Conservation (phyloP, 2,113 vertebrate genomes). For the Odocoileus hemionus region DNA sequence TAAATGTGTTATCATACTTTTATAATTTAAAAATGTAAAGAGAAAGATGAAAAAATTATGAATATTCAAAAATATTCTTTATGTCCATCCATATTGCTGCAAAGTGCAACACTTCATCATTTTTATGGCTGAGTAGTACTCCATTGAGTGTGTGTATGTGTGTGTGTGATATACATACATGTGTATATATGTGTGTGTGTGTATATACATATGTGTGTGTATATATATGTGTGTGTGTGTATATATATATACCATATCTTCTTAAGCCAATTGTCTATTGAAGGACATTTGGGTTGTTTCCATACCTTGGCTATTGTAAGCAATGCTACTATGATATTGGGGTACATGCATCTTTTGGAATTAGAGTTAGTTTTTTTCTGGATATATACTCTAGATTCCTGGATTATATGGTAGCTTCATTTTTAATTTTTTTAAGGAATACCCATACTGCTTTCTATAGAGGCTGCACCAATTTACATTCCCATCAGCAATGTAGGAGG, state of each 20-base stretch:
- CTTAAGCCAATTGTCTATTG: not conserved
- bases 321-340: not conserved
- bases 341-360: not conserved
- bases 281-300: not conserved
- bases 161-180: not conserved
- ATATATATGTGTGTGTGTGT: accelerated
- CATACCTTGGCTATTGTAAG: not conserved
- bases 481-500: not conserved
- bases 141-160: not conserved
- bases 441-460: not conserved
- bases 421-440: not conserved
- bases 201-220: not conserved
- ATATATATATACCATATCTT: not conserved
- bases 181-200: not conserved
- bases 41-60: not conserved
- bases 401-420: not conserved
- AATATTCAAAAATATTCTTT: not conserved
- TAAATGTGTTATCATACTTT: not conserved
- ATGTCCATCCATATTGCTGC: not conserved
- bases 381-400: not conserved
- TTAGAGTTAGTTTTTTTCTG: not conserved
- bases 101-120: not conserved
- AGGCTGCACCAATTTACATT: not conserved
- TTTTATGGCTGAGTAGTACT: not conserved
- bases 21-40: not conserved